Percentiles rank a stretch among this genome's conserved stretches.
Conservation (phyloP, 2,113 vertebrate species). For the Enhydra lutris region DNA sequence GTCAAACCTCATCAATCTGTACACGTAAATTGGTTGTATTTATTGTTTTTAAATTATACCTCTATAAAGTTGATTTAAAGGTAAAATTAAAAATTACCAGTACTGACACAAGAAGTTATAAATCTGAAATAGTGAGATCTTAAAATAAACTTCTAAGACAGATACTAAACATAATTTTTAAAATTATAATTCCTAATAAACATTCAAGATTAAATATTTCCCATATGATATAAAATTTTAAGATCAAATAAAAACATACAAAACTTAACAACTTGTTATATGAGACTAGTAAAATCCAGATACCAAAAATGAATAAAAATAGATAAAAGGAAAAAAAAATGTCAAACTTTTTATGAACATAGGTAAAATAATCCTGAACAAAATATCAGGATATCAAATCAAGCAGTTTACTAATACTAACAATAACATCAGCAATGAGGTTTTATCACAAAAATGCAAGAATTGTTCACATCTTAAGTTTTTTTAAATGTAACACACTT, state of each 20-base stretch:
- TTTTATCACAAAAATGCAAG: not conserved
- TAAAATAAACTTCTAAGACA: not conserved
- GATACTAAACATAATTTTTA: not conserved
- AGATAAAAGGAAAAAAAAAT: not conserved
- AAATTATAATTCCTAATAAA: not conserved
- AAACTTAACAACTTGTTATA: slow-evolving; percentile 29
- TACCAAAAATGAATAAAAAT: not conserved
- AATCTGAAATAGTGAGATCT: not conserved
- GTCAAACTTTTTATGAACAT: not conserved
- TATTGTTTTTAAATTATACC: not conserved
- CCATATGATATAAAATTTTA: not conserved
- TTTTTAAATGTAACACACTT: not conserved
- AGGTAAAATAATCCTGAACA: not conserved
- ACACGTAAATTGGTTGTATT: not conserved
- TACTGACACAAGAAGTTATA: not conserved
- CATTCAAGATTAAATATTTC: not conserved
- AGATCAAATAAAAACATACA: slow-evolving; percentile 22
- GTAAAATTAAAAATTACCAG: slow-evolving; percentile 2
- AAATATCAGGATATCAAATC: not conserved
- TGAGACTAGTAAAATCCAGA: not conserved
- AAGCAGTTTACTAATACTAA: not conserved
- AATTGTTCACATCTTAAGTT: not conserved
- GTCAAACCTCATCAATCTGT: not conserved
- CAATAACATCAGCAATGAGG: not conserved
- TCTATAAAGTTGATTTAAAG: slow-evolving; percentile 30